Conservation (phyloP, 2,113 vertebrate genomes). For the Tursiops truncatus region DNA sequence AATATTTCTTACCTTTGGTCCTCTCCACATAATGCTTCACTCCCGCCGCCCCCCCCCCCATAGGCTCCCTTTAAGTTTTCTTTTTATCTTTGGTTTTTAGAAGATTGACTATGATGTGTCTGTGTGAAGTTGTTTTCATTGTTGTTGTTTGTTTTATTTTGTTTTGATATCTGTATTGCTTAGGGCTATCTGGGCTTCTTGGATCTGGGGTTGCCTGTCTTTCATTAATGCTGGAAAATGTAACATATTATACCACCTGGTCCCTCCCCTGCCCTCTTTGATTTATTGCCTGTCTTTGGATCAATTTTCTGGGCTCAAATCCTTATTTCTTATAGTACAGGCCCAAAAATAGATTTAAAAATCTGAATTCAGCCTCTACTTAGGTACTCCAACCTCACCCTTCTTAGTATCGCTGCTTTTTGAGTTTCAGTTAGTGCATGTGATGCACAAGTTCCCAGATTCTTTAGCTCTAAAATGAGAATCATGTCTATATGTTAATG, state of each 20-base stretch:
- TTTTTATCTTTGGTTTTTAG: background rate
- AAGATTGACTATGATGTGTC: background rate
- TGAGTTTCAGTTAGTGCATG: background rate
- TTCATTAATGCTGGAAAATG: background rate
- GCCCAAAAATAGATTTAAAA: background rate
- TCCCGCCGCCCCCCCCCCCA: rapidly evolving
- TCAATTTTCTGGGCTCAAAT: background rate
- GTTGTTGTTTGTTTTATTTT: background rate
- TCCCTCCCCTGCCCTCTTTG: too few relatives aligned
- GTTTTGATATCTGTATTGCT: background rate
- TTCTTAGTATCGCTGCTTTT: background rate
- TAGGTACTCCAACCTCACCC: background rate
- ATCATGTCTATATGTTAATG: background rate
- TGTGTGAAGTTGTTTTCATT: background rate
- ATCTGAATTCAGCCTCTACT: background rate
- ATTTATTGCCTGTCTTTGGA: background rate
- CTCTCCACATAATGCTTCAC: background rate
- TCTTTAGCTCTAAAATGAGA: background rate
- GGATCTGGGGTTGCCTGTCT: background rate
- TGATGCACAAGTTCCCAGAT: background rate
- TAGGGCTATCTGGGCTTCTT: background rate
- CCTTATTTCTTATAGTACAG: background rate
- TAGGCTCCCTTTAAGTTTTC: background rate
- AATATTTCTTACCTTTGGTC: background rate
- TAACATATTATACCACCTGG: background rate